phyloP scores from a whole-genome alignment of 2,113 vertebrate genomes.

The Sinosuthora webbiana region DNA sequence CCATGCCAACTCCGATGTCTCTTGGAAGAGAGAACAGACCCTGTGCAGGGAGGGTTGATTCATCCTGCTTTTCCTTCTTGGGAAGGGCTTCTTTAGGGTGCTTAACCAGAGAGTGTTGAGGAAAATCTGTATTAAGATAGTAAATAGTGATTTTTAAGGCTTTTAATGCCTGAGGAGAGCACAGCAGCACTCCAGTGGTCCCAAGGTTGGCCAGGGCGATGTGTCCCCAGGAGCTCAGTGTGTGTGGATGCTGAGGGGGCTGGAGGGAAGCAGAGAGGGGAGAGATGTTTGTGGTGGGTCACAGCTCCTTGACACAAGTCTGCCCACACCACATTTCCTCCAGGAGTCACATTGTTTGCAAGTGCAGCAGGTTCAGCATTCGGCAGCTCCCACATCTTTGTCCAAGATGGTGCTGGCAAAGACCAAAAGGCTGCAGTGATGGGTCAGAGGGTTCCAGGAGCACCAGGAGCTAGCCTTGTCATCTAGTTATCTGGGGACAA shows the following conservation, averaged over 20 bases:
- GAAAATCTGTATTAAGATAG: not conserved
- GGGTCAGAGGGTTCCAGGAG: not conserved
- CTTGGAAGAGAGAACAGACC: not conserved
- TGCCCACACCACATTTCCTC: not conserved
- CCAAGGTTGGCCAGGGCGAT: not conserved
- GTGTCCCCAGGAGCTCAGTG: not conserved
- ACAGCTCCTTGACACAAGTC: not conserved
- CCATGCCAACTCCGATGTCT: not conserved
- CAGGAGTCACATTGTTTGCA: not conserved
- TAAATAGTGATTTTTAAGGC: not conserved
- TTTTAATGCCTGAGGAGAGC: not conserved
- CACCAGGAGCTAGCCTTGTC: not conserved
- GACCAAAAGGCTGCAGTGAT: not conserved
- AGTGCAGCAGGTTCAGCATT: not conserved
- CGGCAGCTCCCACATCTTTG: not conserved
- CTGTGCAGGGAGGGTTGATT: accelerated
- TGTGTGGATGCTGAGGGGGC: not conserved
- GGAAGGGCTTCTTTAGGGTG: not conserved
- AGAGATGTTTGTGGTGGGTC: not conserved
- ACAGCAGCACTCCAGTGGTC: not conserved
- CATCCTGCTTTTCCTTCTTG: not conserved
- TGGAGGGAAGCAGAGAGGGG: not conserved
- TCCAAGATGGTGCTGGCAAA: accelerated
- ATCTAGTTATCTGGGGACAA: not conserved
- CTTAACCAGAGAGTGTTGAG: not conserved